phyloP scores from a whole-genome alignment of 2,113 vertebrate species.

The Oplegnathus fasciatus region DNA sequence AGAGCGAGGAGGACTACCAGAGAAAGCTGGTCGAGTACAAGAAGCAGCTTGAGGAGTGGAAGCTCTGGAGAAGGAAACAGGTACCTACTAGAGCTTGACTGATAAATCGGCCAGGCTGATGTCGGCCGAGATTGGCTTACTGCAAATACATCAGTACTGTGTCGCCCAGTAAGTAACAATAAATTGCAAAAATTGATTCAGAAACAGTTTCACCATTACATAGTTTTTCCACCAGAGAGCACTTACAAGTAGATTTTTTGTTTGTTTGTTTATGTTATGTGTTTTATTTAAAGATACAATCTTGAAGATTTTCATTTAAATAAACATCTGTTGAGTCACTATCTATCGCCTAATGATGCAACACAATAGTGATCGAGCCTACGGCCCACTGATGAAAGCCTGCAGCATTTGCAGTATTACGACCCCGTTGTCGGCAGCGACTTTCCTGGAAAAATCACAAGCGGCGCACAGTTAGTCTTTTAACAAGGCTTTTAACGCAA shows the following conservation, averaged over 20 bases:
- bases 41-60: conserved; percentile 89
- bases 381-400: too few relatives aligned
- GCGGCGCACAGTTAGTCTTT: too few relatives aligned
- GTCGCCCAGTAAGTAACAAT: not conserved
- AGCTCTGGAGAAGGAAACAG: conserved; percentile 89
- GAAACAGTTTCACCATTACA: not conserved
- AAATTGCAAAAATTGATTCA: not conserved
- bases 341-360: too few relatives aligned
- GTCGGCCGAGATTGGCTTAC: not conserved
- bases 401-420: too few relatives aligned
- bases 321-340: too few relatives aligned
- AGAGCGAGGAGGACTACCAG: conserved; percentile 87
- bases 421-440: too few relatives aligned
- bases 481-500: too few relatives aligned
- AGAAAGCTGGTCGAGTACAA: conserved; percentile 87
- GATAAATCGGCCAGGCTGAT: not conserved
- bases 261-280: too few relatives aligned
- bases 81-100: conserved; percentile 68
- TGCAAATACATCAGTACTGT: not conserved
- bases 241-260: not conserved
- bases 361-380: too few relatives aligned
- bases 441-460: too few relatives aligned
- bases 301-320: too few relatives aligned
- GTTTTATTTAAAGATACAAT: too few relatives aligned
- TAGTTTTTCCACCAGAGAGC: not conserved